A percentile compares a stretch with the other conserved stretches of the same genome.
Evolutionary conservation across 2,113 vertebrate genomes (phyloP).

Genomic region (Tachysurus fulvidraco): DNA sequence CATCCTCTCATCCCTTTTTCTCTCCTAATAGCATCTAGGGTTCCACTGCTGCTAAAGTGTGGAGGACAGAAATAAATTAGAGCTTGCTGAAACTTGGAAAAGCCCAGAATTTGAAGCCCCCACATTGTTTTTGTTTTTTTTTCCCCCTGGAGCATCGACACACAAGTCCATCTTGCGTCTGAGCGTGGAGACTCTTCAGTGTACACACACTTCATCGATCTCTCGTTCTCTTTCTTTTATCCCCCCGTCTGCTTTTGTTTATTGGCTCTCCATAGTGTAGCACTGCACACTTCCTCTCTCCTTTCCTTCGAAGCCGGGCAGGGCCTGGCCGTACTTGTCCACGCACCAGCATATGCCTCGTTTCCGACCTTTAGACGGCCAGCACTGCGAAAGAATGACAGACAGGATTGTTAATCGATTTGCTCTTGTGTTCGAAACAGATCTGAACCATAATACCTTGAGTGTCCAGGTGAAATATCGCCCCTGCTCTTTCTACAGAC

Average conservation of each 20-base stretch:
- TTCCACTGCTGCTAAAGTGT: slow-evolving; percentile 39
- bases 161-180: not conserved
- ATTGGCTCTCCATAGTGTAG: slow-evolving; percentile 84
- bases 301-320: slow-evolving; percentile 81
- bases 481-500: not conserved
- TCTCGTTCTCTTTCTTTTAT: not conserved
- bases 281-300: slow-evolving; percentile 82
- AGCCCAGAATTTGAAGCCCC: not conserved
- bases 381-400: slow-evolving; percentile 76
- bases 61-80: slow-evolving; percentile 39
- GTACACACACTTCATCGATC: slow-evolving; percentile 62
- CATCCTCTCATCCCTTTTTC: not conserved
- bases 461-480: not conserved
- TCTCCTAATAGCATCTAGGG: slow-evolving; percentile 33
- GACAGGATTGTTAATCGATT: slow-evolving; percentile 19
- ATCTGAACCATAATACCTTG: not conserved
- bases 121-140: not conserved
- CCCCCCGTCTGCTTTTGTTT: slow-evolving; percentile 60
- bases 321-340: slow-evolving; percentile 89
- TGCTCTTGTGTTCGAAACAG: not conserved
- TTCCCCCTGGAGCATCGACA: not conserved
- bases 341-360: slow-evolving; percentile 95
- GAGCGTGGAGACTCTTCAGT: slow-evolving; percentile 29
- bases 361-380: slow-evolving; percentile 90
- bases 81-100: slow-evolving; percentile 5